Evolutionary conservation across 2,888 invertebrate genomes (phyloP), one percentile per base, ranked within the genome.

Genomic region (Nemotelus nigrinus): DNA sequence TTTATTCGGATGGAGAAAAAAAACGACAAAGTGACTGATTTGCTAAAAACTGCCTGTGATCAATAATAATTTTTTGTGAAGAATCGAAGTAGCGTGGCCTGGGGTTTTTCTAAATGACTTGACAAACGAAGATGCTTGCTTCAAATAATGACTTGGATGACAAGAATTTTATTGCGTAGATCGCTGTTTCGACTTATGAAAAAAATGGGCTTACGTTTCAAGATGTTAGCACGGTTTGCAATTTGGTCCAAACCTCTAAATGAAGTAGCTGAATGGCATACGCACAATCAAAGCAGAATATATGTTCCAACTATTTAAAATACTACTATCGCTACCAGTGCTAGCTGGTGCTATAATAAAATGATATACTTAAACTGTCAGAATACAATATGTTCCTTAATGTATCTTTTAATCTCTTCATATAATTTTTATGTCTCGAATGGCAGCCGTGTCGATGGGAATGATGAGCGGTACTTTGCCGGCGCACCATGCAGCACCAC

Each of bases 1-100:
- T 63, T 60, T 39, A 47, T 74, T 63, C 55, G 70, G n/a, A 68
- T 68, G 63, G 25, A 25, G 25, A 64, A 71, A 78, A 67, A 72
- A 65, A 47, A 67, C 65, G 78, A 71, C 72, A 71, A 78, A 72
- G 65, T 72, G 72, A 68, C 76, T 76, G 68, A 63, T 70, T 75
- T 58, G 68, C 60, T 75, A 70, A 47, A 47, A 47, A 45, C 25
- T n/a, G 45, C n/a, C 47, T 5, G 65, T 45, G 65, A 65, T 53
- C 55, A 47, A 70, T 53, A 70, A 70, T 70, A 10, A 47, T 43
- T 41, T 39, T 70, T 67, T 48, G 50, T 67, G 50, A 10, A 67
- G 25, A 25, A 10, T n/a, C 43, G 65, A 67, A 47, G 67, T 25
- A 25, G 25, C 25, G 50, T 67, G 67, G 50, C 67, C 47, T 47